A percentile compares a stretch with the other conserved stretches of the same genome.
These are phyloP conservation scores for Bos taurus DNA, from an alignment of 2,113 vertebrate species.

Conservation along the genomic window DNA sequence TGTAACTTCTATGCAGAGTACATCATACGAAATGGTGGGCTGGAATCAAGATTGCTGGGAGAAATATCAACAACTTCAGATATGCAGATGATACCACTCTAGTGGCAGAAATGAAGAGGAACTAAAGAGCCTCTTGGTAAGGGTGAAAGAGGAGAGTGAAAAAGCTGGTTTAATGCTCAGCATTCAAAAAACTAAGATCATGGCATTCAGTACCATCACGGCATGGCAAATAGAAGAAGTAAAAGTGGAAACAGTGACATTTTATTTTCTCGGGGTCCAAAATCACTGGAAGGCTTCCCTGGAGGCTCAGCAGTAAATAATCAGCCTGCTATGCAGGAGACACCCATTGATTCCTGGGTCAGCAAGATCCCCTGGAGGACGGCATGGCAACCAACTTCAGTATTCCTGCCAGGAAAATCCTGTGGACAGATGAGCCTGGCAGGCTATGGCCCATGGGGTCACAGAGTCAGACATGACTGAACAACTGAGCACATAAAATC, in stretches of 20 bases:
- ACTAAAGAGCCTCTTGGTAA: neutral
- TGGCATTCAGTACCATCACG: neutral
- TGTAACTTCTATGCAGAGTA: neutral
- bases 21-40: neutral
- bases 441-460: neutral
- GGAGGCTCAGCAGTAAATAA: neutral
- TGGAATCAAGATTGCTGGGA: neutral
- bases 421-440: neutral
- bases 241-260: neutral
- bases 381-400: neutral
- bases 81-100: neutral
- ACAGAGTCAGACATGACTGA: neutral
- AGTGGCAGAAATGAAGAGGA: neutral
- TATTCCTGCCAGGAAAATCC: neutral
- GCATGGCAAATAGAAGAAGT: neutral
- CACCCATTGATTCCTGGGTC: neutral
- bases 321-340: neutral
- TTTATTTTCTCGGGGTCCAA: neutral
- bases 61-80: neutral
- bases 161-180: neutral
- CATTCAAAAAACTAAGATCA: neutral
- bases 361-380: neutral
- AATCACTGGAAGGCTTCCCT: neutral
- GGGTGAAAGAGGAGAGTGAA: neutral
- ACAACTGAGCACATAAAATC: neutral